Base-by-base conservation (phyloP, 2,888 invertebrate species). In the Gisinianus flammeolus region DNA sequence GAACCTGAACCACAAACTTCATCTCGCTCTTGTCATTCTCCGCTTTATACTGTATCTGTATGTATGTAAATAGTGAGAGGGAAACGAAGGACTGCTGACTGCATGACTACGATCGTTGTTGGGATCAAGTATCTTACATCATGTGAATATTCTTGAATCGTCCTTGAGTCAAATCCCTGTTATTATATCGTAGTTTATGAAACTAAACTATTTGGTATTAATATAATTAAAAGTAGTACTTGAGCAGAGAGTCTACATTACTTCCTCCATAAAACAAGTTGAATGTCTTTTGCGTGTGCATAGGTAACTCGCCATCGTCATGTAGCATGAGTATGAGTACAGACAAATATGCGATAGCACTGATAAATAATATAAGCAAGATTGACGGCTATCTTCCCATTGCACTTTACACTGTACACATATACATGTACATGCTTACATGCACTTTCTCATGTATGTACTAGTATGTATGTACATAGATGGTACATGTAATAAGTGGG, bases 141-240 rank as follows among this genome's bases (percentile, higher is more conserved):
- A n/a, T n/a, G n/a, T n/a, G n/a, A n/a, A n/a, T n/a, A n/a, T n/a
- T 56, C 56, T 28, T 30, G 16, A 19, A 30, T 54, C 30, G 56
- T 19, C 71, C 71, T 71, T 71, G 71, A 71, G 71, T 30, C 71
- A 71, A 71, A 71, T 71, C 52, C 54, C 71, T 71, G 56, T 71
- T 71, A 71, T 71, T 71, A 71, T 10, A 56, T 71, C 56, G 56
- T 71, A n/a, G n/a, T n/a, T n/a, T n/a, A n/a, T n/a, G n/a, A n/a
- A n/a, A n/a, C n/a, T n/a, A n/a, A n/a, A n/a, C n/a, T n/a, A n/a
- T n/a, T n/a, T 71, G 56, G 71, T 71, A 71, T 71, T 71, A 71
- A 56, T 71, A 22, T 56, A 30, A 71, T 71, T 71, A 56, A 52
- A 70, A n/a, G n/a, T n/a, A n/a, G n/a, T n/a, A n/a, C n/a, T n/a